Evolutionary conservation across 2,888 invertebrate genomes (phyloP).

Genomic region (Athalia cordata): DNA sequence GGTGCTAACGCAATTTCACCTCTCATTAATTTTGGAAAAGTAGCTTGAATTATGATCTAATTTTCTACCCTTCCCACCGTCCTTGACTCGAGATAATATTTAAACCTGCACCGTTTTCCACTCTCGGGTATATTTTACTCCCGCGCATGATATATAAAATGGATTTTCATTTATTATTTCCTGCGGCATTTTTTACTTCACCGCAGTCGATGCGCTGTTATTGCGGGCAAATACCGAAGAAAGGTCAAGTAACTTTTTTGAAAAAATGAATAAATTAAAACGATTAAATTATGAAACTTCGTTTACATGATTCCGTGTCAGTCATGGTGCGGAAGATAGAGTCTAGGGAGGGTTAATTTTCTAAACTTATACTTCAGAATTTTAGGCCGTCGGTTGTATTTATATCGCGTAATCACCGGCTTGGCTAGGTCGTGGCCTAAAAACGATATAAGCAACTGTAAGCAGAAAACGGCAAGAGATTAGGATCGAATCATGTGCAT

Average conservation of each 20-base stretch:
- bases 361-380: too few relatives aligned
- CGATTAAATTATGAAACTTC: too few relatives aligned
- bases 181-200: background rate
- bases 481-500: background rate
- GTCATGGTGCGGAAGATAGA: too few relatives aligned
- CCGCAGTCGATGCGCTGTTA: too few relatives aligned
- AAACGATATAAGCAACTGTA: background rate
- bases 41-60: slow-evolving; percentile 28
- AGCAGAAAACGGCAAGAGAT: background rate
- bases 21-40: slow-evolving; percentile 21
- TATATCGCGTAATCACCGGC: too few relatives aligned
- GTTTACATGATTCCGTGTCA: too few relatives aligned
- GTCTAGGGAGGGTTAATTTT: too few relatives aligned
- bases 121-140: background rate
- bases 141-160: background rate
- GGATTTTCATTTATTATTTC: background rate
- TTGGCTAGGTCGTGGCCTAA: background rate
- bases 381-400: too few relatives aligned
- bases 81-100: slow-evolving; percentile 4
- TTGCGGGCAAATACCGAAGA: too few relatives aligned
- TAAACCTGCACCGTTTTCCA: background rate
- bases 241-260: too few relatives aligned
- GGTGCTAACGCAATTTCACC: background rate
- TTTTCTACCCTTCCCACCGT: background rate
- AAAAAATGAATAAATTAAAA: too few relatives aligned